Evolutionary conservation across 2,113 vertebrate genomes (phyloP), one percentile per base, ranked within the genome.

Genomic region (Oenanthe melanoleuca): DNA sequence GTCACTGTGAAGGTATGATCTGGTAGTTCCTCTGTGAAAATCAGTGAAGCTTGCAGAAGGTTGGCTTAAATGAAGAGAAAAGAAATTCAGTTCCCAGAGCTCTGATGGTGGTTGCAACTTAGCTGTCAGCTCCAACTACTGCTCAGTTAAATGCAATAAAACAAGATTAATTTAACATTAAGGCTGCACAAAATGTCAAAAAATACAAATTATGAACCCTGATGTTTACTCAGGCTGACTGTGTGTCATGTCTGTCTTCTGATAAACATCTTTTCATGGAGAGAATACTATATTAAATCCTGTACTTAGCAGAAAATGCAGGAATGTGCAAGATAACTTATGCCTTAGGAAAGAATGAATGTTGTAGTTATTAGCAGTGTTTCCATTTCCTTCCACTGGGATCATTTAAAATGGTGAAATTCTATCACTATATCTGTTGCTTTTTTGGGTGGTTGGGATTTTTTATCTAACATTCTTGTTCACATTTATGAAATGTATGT

Each of bases 101-200:
- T 90, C 82, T 88, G 82, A 78, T 96, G 95, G 95, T 96, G 86
- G 88, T 88, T 93, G 85, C 93, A 90, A 86, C 94, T 95, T 94
- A 67, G 80, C 96, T 96, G 96, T 97, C 94, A 95, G 72, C 49
- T 96, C 82, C 75, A 92, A 65, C 95, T 96, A 86, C 80, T 56
- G 49, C 79, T 92, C 90, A 64, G 52, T 81, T 93, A 88, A 90
- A 78, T 81, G 95, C 88, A 92, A 84, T 90, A 95, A 91, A 96
- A 92, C 47, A 92, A 94, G 80, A 96, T 96, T 92, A 92, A 91
- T 89, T 86, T 95, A 94, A 96, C 69, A 33, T 95, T 79, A 94
- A 92, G 79, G 90, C 80, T 79, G 88, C 86, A 88, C 60, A 84
- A 84, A 92, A 95, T 53, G 91, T 95, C 90, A 93, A 80, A 92